Evolutionary conservation across 2,888 invertebrate genomes (phyloP).

Genomic region (Leucozona laternaria): DNA sequence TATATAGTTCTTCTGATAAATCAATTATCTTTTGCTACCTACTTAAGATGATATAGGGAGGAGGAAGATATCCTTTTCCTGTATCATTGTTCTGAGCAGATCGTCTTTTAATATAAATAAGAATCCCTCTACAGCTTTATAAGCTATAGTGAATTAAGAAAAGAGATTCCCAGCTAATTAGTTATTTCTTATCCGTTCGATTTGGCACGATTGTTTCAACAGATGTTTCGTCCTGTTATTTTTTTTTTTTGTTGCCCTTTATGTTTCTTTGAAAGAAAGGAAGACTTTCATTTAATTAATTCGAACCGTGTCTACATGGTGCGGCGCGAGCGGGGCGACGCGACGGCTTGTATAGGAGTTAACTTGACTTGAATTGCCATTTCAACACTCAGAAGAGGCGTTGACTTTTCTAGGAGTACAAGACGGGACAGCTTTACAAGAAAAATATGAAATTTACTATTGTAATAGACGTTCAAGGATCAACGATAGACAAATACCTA

Average conservation of each 20-base stretch:
- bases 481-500: constrained; percentile 38
- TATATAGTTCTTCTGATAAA: constrained; percentile 32
- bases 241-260: neutral
- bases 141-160: constrained; percentile 56
- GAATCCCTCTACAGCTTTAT: neutral
- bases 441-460: constrained; percentile 56
- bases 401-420: neutral
- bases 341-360: neutral
- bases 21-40: constrained; percentile 39
- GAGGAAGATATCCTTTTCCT: constrained; percentile 8
- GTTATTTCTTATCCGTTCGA: constrained; percentile 75
- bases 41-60: constrained; percentile 9
- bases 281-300: constrained; percentile 68
- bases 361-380: constrained; percentile 40
- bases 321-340: neutral
- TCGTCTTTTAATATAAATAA: neutral
- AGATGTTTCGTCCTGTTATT: constrained; percentile 64
- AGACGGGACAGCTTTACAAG: neutral
- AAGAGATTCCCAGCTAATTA: constrained; percentile 72
- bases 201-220: constrained; percentile 72
- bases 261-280: neutral
- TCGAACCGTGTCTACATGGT: constrained; percentile 40
- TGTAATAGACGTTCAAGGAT: constrained; percentile 63
- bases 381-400: constrained; percentile 4
- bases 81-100: neutral